Conservation (phyloP, 2,888 invertebrate genomes). For the Drosophila histrio region DNA sequence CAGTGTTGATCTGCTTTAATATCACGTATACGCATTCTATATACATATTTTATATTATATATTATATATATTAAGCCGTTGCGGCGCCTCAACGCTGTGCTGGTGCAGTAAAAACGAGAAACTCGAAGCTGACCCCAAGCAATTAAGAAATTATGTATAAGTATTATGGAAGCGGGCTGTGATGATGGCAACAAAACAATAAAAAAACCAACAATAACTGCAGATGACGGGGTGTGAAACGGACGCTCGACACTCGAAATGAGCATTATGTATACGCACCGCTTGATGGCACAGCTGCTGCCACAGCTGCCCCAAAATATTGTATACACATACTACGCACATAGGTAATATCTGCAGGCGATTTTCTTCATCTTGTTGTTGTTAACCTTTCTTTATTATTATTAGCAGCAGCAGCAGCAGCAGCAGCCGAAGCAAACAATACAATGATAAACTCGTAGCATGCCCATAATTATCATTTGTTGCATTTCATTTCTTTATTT, state of each 20-base stretch:
- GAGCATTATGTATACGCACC: conserved; percentile 73
- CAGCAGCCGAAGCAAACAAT: conserved; percentile 10
- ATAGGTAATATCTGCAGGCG: conserved; percentile 54
- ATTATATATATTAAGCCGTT: conserved; percentile 29
- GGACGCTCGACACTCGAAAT: conserved; percentile 26
- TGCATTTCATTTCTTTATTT: conserved; percentile 63
- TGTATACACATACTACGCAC: conserved; percentile 25
- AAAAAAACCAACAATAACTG: conserved; percentile 27
- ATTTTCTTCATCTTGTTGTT: conserved; percentile 25
- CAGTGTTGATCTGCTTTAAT: conserved; percentile 25
- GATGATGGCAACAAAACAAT: conserved; percentile 59
- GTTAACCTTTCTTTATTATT: conserved; percentile 65
- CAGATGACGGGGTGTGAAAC: conserved; percentile 46
- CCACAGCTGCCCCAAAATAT: conserved; percentile 27
- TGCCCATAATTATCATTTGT: conserved; percentile 69
- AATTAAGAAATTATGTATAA: conserved; percentile 75
- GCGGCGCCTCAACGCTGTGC: conserved; percentile 1
- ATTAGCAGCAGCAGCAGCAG: conserved; percentile 33
- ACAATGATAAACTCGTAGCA: conserved; percentile 54
- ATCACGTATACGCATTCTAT: conserved; percentile 25
- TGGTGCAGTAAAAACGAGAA: conserved; percentile 13
- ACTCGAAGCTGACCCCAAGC: conserved; percentile 62
- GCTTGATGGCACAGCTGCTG: conserved; percentile 39
- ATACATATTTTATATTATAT: not conserved
- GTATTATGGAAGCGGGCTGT: conserved; percentile 59